Base-by-base conservation (phyloP, 2,797 vertebrate species). In the Chromobotia macracanthus region DNA sequence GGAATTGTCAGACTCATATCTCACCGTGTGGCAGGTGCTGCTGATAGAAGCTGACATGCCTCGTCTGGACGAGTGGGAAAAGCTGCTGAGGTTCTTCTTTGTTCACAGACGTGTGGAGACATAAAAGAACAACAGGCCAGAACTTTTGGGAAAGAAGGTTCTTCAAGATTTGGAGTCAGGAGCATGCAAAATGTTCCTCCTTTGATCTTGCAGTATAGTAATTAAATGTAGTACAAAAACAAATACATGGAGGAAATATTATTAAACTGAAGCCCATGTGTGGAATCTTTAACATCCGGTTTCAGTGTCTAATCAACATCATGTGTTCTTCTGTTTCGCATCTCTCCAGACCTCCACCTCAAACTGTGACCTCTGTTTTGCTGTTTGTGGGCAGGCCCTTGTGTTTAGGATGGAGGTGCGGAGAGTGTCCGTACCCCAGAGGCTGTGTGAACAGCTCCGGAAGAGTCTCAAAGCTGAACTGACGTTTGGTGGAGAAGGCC, bases 341-440 rank as follows among this genome's bases (percentile, higher is more conserved):
- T 72, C 58, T 56, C 8, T 51, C n/a, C 35, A 11, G 13, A 13
- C 63, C 75, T 61, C 80, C 28, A 56, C 70, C 85, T 94, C 90
- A 97, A 87, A 97, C 96, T 0, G 96, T 99, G 87, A 99, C 97
- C 85, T 99, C 97, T 0, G 97, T 95, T 93, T 98, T 99, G 94
- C 97, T 98, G 92, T 97, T 97, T 84, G 97, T 97, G 89, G 94
- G 88, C 78, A 97, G 93, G 80, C 95, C 95, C 84, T 95, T 95
- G 84, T 96, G 95, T 81, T 95, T 95, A 21, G 92, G 82, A 83
- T 91, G 89, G 3, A 94, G 87, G 83, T 94, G 94, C 0, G 93
- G 91, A 0, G 93, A 81, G 68, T 93, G 91, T 78, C 90, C 87
- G 18, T 95, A 95, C 0, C 89, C 90, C 19, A 94, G 35, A 0